These are phyloP conservation scores for Nowickia ferox DNA, from an alignment of 2,888 invertebrate genomes.

Conservation along the genomic window DNA sequence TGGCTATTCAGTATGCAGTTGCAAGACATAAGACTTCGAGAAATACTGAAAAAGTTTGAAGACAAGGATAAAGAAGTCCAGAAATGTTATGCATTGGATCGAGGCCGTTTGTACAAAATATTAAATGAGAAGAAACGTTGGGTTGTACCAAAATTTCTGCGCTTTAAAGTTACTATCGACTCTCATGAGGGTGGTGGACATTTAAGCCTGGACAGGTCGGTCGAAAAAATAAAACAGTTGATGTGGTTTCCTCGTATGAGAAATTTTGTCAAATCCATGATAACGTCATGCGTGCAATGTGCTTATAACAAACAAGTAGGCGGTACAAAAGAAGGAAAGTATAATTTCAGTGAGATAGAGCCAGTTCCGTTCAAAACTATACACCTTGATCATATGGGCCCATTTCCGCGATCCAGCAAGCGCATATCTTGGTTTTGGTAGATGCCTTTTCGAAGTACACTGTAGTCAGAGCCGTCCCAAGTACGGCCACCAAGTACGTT, in stretches of 20 bases:
- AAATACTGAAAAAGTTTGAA: background rate
- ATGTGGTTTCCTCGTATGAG: slow-evolving; percentile 82
- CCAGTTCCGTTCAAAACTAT: slow-evolving; percentile 10
- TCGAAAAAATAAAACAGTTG: slow-evolving; percentile 74
- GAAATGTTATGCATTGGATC: background rate
- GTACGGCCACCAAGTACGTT: too few species aligned
- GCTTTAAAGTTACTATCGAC: background rate
- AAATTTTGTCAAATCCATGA: slow-evolving; percentile 69
- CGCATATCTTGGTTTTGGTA: too few species aligned
- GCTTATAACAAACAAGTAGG: too few species aligned
- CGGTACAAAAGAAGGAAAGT: too few species aligned
- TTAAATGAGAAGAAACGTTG: slow-evolving; percentile 10
- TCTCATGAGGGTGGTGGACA: slow-evolving; percentile 59
- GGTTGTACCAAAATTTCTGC: slow-evolving; percentile 52
- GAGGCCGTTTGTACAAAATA: background rate
- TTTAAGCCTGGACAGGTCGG: slow-evolving; percentile 70
- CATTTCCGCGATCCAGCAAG: too few species aligned
- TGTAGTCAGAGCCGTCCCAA: too few species aligned
- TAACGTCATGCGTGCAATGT: too few species aligned
- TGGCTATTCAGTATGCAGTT: slow-evolving; percentile 9
- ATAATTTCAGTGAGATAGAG: too few species aligned
- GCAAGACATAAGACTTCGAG: background rate
- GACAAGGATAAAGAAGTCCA: background rate
- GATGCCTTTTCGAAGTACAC: too few species aligned
- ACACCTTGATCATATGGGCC: too few species aligned